These are phyloP conservation scores for Zaprionus africanus DNA, from an alignment of 1,140 invertebrate genomes.

Conservation along the genomic window DNA sequence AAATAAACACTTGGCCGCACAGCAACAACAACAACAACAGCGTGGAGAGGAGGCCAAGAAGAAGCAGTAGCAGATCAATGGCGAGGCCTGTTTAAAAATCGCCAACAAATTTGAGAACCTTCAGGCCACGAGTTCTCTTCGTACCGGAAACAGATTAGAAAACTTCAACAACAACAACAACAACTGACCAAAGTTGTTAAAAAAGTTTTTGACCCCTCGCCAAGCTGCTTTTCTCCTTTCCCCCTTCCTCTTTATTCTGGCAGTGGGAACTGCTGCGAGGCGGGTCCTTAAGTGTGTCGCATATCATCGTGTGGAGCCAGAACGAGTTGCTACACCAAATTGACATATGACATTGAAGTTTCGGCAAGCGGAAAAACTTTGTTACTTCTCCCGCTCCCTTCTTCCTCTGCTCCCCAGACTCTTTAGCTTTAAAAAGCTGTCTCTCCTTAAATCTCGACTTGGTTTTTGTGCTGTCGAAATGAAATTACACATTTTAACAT, in stretches of 20 bases:
- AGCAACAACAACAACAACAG: constrained; percentile 10
- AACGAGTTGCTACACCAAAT: constrained; percentile 66
- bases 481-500: constrained; percentile 70
- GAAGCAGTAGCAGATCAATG: constrained; percentile 45
- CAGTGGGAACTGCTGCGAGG: constrained; percentile 30
- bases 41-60: not conserved
- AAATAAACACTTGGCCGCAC: constrained; percentile 57
- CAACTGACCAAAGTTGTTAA: constrained; percentile 49
- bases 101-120: constrained; percentile 37
- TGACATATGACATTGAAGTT: constrained; percentile 69
- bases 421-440: not conserved
- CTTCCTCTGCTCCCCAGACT: too few relatives aligned
- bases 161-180: constrained; percentile 43
- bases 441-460: not conserved
- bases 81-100: constrained; percentile 42
- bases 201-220: constrained; percentile 32
- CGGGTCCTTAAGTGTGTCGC: constrained; percentile 30
- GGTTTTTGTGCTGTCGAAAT: constrained; percentile 34
- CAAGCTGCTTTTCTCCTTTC: too few relatives aligned
- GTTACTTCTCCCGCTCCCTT: not conserved
- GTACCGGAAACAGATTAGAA: constrained; percentile 60
- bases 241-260: constrained; percentile 3
- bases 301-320: constrained; percentile 29
- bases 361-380: not conserved
- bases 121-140: not conserved